phyloP scores from a whole-genome alignment of 2,113 vertebrate species.

The Mus spicilegus region DNA sequence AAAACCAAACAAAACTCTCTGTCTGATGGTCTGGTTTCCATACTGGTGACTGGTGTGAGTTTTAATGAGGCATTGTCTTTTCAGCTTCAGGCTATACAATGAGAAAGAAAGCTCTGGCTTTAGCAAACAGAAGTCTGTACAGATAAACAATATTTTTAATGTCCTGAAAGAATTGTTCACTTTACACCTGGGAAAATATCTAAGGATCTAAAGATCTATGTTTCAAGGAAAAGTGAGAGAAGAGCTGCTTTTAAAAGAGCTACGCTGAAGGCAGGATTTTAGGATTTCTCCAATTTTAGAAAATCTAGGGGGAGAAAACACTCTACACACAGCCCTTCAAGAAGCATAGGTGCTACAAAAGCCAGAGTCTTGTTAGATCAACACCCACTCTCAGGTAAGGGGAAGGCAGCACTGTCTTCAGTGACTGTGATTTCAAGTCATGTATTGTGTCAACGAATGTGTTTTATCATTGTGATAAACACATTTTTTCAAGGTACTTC shows the following conservation, averaged over 20 bases:
- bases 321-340: too few relatives aligned
- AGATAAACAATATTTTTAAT: background rate
- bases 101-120: background rate
- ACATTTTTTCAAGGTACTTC: background rate
- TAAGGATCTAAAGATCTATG: conserved; percentile 28
- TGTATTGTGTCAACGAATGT: background rate
- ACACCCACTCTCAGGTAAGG: background rate
- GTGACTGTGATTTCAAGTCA: background rate
- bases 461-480: background rate
- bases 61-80: conserved; percentile 36
- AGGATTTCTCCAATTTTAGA: background rate
- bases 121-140: background rate
- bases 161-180: conserved; percentile 1
- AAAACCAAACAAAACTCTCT: background rate
- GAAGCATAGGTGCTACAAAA: background rate
- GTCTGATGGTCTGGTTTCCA: conserved; percentile 11
- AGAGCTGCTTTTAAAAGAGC: background rate
- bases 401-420: background rate
- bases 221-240: background rate
- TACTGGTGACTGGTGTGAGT: conserved; percentile 10
- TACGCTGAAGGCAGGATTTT: background rate
- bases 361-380: background rate
- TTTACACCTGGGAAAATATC: conserved; percentile 15
- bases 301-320: background rate
- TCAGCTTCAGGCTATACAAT: background rate